These are phyloP conservation scores for Cecidostiba fungosa DNA, from an alignment of 2,888 invertebrate species.

Conservation along the genomic window DNA sequence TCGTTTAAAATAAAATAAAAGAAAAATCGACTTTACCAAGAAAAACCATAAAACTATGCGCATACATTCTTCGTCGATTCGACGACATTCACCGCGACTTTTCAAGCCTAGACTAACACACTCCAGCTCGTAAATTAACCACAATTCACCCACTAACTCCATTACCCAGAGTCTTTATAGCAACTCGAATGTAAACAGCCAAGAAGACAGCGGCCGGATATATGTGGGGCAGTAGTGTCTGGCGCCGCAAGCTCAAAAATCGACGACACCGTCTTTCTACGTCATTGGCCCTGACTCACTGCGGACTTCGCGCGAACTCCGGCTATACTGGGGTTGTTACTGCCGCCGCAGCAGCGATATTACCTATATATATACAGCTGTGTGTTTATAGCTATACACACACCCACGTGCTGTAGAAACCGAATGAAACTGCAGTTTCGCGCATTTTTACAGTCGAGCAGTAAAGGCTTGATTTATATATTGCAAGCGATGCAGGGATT, in stretches of 20 bases:
- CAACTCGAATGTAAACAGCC: constrained; percentile 1
- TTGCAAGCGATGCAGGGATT: not conserved
- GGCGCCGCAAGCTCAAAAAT: not conserved
- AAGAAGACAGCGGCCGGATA: not conserved
- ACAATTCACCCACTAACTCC: not conserved
- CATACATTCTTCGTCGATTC: not conserved
- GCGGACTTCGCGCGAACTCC: constrained; percentile 49
- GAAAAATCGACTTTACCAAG: too few species aligned
- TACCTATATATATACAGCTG: too few species aligned
- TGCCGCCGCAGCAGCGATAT: not conserved
- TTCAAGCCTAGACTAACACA: not conserved
- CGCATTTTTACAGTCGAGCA: not conserved
- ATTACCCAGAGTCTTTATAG: not conserved
- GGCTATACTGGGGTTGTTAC: constrained; percentile 10
- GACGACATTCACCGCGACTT: not conserved
- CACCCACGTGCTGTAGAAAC: not conserved
- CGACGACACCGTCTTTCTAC: not conserved
- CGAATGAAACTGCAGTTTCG: constrained; percentile 15
- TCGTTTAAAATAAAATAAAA: too few species aligned
- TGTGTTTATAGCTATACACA: not conserved
- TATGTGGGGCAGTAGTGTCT: constrained; percentile 12
- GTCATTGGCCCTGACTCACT: constrained; percentile 57
- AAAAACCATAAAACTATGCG: too few species aligned
- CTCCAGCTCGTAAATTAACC: not conserved
- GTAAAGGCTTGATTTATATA: not conserved